Evolutionary conservation across 2,797 vertebrate genomes (phyloP).

Genomic region (Pseudochaenichthys georgianus): DNA sequence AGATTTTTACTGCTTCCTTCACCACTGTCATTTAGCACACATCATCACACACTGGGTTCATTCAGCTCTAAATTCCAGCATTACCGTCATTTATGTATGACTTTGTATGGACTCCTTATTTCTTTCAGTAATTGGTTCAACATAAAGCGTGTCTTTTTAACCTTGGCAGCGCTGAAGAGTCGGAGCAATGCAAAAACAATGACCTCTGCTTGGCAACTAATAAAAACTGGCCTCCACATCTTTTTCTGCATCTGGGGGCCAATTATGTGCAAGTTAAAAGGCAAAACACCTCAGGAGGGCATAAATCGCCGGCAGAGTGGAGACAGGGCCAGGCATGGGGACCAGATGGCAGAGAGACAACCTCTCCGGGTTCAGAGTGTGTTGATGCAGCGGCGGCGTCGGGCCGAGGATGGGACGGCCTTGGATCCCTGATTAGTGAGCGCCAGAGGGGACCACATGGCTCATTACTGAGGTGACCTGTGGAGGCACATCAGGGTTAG

Average conservation of each 20-base stretch:
- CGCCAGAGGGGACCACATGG: conserved; percentile 74
- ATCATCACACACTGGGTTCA: conserved; percentile 9
- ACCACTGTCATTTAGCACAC: conserved; percentile 7
- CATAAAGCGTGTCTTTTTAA: conserved; percentile 53
- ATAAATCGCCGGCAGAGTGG: conserved; percentile 89
- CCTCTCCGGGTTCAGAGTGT: conserved; percentile 55
- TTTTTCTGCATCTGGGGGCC: conserved; percentile 94
- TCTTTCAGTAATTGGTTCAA: conserved; percentile 40
- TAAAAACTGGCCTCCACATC: conserved; percentile 90
- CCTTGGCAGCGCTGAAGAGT: conserved; percentile 47
- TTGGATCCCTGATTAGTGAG: conserved; percentile 71
- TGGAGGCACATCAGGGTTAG: conserved; percentile 52
- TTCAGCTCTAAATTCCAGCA: conserved; percentile 13
- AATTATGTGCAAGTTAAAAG: conserved; percentile 93
- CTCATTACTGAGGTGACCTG: conserved; percentile 74
- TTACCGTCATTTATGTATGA: conserved; percentile 2
- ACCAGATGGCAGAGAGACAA: conserved; percentile 90
- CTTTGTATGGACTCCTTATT: conserved; percentile 9
- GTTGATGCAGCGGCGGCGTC: conserved; percentile 27
- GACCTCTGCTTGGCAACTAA: conserved; percentile 80
- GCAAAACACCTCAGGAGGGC: conserved; percentile 92
- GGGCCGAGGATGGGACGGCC: conserved; percentile 61
- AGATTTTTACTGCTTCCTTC: conserved; percentile 13
- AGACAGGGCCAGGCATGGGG: conserved; percentile 85
- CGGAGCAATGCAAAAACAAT: conserved; percentile 73